These are phyloP conservation scores for Drosophila lacertosa DNA, from an alignment of 1,140 invertebrate genomes.

Conservation along the genomic window DNA sequence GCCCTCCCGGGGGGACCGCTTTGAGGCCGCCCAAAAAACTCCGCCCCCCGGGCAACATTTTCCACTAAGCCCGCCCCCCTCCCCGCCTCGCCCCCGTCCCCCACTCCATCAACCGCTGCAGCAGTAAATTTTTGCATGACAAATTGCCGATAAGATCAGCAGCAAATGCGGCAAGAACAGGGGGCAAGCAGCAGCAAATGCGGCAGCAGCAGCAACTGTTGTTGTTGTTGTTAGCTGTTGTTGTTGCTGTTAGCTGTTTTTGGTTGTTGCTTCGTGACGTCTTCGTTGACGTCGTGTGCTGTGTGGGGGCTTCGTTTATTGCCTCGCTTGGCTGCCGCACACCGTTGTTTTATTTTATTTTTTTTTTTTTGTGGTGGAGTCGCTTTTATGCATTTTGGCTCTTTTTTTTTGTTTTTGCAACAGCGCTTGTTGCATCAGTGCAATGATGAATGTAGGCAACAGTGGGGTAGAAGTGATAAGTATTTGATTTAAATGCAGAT, in stretches of 20 bases:
- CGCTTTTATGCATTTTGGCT: conserved; percentile 28
- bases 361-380: conserved; percentile 45
- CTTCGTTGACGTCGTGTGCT: conserved; percentile 64
- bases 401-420: conserved; percentile 50
- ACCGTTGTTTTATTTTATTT: conserved; percentile 40
- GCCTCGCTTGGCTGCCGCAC: conserved; percentile 38
- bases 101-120: no score
- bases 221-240: conserved; percentile 18
- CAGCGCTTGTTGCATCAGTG: conserved; percentile 35
- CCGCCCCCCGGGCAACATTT: conserved; percentile 37
- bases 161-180: conserved; percentile 42
- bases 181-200: conserved; percentile 56
- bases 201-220: conserved; percentile 49
- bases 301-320: conserved; percentile 65
- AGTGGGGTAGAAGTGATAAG: conserved; percentile 12
- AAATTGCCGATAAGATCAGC: conserved; percentile 80
- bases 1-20: conserved; percentile 71
- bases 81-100: conserved; percentile 17
- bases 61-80: conserved; percentile 27
- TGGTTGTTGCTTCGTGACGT: conserved; percentile 52
- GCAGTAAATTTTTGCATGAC: conserved; percentile 82
- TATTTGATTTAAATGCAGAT: not conserved
- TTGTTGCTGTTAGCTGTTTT: conserved; percentile 13
- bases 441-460: conserved; percentile 29
- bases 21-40: conserved; percentile 61